Percentiles rank a stretch among this genome's conserved stretches.
Conservation (phyloP, 92 coral and sea anemone species). For the Diadumene lineata region DNA sequence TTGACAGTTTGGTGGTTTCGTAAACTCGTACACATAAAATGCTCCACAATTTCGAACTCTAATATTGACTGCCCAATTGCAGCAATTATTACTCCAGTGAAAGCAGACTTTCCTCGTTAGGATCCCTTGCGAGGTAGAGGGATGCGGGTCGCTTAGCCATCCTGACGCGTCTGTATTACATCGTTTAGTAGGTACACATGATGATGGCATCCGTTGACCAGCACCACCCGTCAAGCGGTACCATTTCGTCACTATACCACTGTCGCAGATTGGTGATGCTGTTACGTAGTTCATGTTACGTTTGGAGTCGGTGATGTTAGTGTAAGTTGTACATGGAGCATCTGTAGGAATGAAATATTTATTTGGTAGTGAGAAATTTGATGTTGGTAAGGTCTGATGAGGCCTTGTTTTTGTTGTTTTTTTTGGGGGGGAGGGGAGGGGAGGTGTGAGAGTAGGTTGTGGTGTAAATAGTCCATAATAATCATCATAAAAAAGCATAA, state of each 20-base stretch:
- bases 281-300: constrained; percentile 4
- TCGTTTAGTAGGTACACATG: constrained; percentile 4
- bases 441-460: too few species aligned
- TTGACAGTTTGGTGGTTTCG: background rate
- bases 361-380: too few species aligned
- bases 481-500: too few species aligned
- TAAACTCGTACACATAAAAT: constrained; percentile 21
- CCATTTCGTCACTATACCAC: constrained; percentile 15
- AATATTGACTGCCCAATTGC: background rate
- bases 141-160: constrained; percentile 32
- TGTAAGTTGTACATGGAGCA: constrained; percentile 12
- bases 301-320: constrained; percentile 10
- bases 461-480: too few species aligned
- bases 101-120: constrained; percentile 7
- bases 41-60: constrained; percentile 21
- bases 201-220: constrained; percentile 31
- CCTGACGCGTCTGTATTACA: constrained; percentile 42
- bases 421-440: too few species aligned
- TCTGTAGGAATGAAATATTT: constrained; percentile 6
- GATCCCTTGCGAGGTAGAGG: constrained; percentile 14
- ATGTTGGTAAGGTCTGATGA: too few species aligned
- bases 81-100: constrained; percentile 1
- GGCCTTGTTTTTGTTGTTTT: too few species aligned
- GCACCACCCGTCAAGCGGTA: constrained; percentile 38
- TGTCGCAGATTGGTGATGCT: constrained; percentile 12